Base-by-base conservation (phyloP, 2,888 invertebrate species). In the Anagyrus pseudococci region DNA sequence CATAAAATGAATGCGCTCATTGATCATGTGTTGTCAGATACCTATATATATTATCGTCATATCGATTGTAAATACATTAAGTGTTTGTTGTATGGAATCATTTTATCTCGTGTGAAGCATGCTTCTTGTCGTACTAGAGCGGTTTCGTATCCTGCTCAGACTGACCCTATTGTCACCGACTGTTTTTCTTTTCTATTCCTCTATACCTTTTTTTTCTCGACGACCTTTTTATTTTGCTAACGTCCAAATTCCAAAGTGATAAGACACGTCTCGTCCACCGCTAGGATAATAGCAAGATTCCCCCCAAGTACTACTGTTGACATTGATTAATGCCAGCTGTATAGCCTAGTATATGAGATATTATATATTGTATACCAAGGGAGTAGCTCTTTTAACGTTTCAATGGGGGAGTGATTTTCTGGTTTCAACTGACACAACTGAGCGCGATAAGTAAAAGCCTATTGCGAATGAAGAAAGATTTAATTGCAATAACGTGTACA, bases 41-140 rank as follows among this genome's bases (percentile, higher is more conserved):
- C 48, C 2, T 49, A 3, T 25, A 19, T 15, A 23, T 43, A 43
- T 20, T 10, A 53, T 48, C 54, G 55, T 37, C 44, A 66, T 46
- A 10, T 57, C 44, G 40, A 58, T 57, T 66, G 64, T 66, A 64
- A 41, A 66, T 64, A 66, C 41, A 52, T 58, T 66, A 25, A 64
- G 52, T 66, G 63, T 66, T 66, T 61, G 66, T 19, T 61, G 60
- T 60, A 47, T 58, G 54, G 26, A 66, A 57, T 44, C 20, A 47
- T 33, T 10, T 50, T 37, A 37, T 59, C 56, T 48, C 29, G 44
- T 52, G 62, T 59, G 49, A 33, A 54, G 66, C 66, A 66, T 66
- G 66, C 50, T 63, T 49, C 55, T 60, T 64, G 59, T 62, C 58
- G 49, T 49, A 33, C 58, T 66, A 58, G 62, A 56, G 48, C 44